phyloP scores from a whole-genome alignment of 2,113 vertebrate genomes.

The Lates calcarifer region DNA sequence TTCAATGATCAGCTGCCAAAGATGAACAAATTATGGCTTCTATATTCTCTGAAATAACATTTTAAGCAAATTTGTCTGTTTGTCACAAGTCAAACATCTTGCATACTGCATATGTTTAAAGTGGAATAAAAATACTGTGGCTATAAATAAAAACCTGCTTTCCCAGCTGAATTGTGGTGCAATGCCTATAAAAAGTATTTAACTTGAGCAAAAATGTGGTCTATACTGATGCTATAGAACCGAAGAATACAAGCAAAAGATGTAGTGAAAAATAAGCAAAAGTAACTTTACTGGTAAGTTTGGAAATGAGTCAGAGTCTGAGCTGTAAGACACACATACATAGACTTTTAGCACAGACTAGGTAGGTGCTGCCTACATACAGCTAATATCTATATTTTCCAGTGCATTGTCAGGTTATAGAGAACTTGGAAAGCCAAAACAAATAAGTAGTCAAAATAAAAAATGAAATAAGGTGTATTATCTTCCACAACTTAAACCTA shows the following conservation, averaged over 20 bases:
- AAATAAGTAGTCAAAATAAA: no score
- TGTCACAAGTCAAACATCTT: not conserved
- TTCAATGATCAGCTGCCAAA: conserved; percentile 10
- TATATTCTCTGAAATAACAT: not conserved
- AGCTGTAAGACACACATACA: conserved; percentile 1
- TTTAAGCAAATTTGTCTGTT: not conserved
- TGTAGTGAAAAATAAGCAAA: not conserved
- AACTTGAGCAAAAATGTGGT: no score
- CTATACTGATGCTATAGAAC: not conserved
- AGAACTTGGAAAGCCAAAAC: not conserved
- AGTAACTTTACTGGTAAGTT: not conserved
- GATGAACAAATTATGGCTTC: not conserved
- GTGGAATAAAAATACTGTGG: not conserved
- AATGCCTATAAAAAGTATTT: not conserved
- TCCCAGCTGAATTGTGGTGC: not conserved
- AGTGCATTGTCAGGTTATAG: no score
- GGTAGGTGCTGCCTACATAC: no score
- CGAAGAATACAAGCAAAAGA: not conserved
- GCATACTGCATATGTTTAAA: not conserved
- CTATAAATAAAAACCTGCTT: not conserved
- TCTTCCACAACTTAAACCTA: not conserved
- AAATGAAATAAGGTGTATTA: no score
- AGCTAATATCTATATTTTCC: no score
- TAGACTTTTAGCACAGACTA: no score
- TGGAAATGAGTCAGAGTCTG: conserved; percentile 17